Percentiles rank a stretch among this genome's conserved stretches.
Evolutionary conservation across 2,113 vertebrate species (phyloP).

Genomic region (Platanista minor): DNA sequence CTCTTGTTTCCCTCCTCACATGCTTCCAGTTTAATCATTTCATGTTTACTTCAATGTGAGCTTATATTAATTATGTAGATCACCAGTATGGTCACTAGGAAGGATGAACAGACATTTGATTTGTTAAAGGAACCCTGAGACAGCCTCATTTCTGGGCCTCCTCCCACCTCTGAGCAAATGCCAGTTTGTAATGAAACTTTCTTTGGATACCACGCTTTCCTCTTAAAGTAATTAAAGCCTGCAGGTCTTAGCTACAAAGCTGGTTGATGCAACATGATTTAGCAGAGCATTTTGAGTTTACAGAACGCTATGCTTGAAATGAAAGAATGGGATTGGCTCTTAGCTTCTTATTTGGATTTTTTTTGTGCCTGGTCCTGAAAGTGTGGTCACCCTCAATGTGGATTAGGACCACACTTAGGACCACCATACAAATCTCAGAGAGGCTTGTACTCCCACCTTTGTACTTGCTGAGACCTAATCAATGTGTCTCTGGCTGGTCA

Average conservation of each 20-base stretch:
- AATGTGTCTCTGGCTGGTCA: neutral
- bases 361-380: neutral
- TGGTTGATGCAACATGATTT: neutral
- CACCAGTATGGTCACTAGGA: neutral
- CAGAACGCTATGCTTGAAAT: neutral
- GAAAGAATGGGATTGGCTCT: neutral
- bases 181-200: neutral
- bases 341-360: neutral
- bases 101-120: neutral
- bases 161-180: neutral
- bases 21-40: neutral
- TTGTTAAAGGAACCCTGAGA: constrained; percentile 15
- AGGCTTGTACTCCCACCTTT: neutral
- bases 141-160: neutral
- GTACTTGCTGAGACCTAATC: neutral
- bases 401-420: neutral
- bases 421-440: neutral
- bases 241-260: neutral
- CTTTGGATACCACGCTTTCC: neutral
- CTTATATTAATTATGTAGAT: neutral
- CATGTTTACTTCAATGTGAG: neutral
- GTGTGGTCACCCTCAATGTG: neutral
- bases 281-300: neutral
- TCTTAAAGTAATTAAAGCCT: neutral
- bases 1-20: rapidly evolving